phyloP scores from a whole-genome alignment of 1,140 invertebrate genomes.

The Drosophila santomea region DNA sequence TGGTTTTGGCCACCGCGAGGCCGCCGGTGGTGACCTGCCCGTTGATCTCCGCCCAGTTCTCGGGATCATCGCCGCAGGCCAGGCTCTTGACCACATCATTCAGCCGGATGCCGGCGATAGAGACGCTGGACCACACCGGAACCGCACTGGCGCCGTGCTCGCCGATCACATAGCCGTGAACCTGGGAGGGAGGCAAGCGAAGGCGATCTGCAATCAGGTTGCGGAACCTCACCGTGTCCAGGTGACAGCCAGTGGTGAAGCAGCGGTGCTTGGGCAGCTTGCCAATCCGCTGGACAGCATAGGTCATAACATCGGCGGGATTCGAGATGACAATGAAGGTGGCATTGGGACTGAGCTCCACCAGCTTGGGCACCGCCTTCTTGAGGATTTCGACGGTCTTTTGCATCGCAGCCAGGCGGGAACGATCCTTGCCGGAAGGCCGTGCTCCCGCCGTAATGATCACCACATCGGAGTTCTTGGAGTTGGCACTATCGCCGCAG shows the following conservation, averaged over 20 bases:
- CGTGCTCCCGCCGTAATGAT: slow-evolving; percentile 94
- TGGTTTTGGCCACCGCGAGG: slow-evolving; percentile 92
- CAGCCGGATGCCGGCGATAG: slow-evolving; percentile 81
- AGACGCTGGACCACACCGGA: slow-evolving; percentile 92
- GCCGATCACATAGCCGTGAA: slow-evolving; percentile 94
- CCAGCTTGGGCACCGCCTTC: slow-evolving; percentile 90
- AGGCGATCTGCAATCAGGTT: slow-evolving; percentile 92
- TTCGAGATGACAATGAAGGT: slow-evolving; percentile 93
- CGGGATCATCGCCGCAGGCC: slow-evolving; percentile 89
- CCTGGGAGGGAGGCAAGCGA: slow-evolving; percentile 90
- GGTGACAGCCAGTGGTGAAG: slow-evolving; percentile 94
- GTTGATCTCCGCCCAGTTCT: slow-evolving; percentile 91
- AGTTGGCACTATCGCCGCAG: slow-evolving; percentile 88
- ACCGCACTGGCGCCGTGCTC: slow-evolving; percentile 93
- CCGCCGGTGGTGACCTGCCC: slow-evolving; percentile 91
- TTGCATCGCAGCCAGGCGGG: slow-evolving; percentile 91
- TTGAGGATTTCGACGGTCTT: slow-evolving; percentile 94
- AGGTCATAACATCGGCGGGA: slow-evolving; percentile 94
- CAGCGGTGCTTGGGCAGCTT: slow-evolving; percentile 93
- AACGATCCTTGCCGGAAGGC: slow-evolving; percentile 89
- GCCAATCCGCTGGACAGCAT: slow-evolving; percentile 94
- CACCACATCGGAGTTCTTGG: slow-evolving; percentile 91
- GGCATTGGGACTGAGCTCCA: slow-evolving; percentile 93
- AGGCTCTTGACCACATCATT: slow-evolving; percentile 89
- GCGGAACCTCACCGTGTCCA: slow-evolving; percentile 94